A percentile compares a stretch with the other conserved stretches of the same genome.
These are phyloP conservation scores for Hemicrepidius hirtus DNA, from an alignment of 2,888 invertebrate species.

Conservation along the genomic window DNA sequence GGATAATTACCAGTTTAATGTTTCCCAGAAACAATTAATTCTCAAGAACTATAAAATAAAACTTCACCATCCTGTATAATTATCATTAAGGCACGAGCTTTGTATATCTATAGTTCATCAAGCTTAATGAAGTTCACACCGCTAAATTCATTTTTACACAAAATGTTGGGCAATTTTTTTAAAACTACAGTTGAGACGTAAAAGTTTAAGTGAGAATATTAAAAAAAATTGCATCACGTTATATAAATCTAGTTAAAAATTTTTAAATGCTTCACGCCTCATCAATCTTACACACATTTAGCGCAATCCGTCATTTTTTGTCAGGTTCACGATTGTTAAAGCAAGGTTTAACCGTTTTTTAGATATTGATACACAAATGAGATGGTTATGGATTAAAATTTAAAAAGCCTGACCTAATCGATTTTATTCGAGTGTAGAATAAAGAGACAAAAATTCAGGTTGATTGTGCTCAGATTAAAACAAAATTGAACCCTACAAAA, in stretches of 20 bases:
- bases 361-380: constrained; percentile 1
- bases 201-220: background rate
- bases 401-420: too few relatives aligned
- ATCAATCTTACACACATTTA: constrained; percentile 42
- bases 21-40: constrained; percentile 39
- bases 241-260: constrained; percentile 9
- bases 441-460: too few relatives aligned
- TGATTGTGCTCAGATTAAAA: too few relatives aligned
- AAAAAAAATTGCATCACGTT: background rate
- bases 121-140: constrained; percentile 16
- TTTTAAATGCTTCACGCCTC: constrained; percentile 12
- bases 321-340: constrained; percentile 16
- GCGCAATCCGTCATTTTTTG: constrained; percentile 44
- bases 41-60: constrained; percentile 33
- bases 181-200: background rate
- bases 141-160: background rate
- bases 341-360: constrained; percentile 33
- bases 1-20: constrained; percentile 38
- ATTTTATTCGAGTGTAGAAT: too few relatives aligned
- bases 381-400: background rate
- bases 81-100: constrained; percentile 39
- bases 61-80: constrained; percentile 31
- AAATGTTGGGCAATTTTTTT: background rate
- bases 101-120: constrained; percentile 24
- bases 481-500: too few relatives aligned